Base-by-base conservation (phyloP, 2,888 invertebrate species). In the Hirudinaria manillensis region DNA sequence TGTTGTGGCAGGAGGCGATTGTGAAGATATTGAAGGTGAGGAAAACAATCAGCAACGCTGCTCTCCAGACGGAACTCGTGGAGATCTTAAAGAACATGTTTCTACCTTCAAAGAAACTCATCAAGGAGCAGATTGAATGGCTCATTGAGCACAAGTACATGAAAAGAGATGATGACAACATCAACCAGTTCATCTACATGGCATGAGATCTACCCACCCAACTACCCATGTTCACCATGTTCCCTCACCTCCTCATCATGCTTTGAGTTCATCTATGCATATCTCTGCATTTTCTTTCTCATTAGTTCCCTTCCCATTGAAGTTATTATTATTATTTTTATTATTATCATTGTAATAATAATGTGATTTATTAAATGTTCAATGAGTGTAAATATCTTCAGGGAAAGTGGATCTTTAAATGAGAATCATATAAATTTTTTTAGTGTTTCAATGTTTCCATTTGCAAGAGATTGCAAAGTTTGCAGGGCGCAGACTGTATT, bases 1-100 rank as follows among this genome's bases (percentile, higher is more conserved):
- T 45, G 45, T 45, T 38, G 10, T 10, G 45, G 16, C 81, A 98
- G 89, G 99, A 99, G 88, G 99, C 98, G 36, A 95, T 99, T 79
- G 97, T 99, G 80, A 99, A 99, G 88, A 97, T 99, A 78, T 88
- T 99, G 86, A 99, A 99, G 87, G 98, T 95, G 93, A 89, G 99
- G 78, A 98, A 98, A 85, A 89, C 91, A 78, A 92, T 97, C 78
- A 91, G 92, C 70, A 96, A 97, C 86, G 94, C 93, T 72, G 93
- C 95, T 80, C 88, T 99, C 78, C 98, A 98, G 88, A 93, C 94
- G 76, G 98, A 99, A 88, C 88, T 99, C 77, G 92, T 99, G 27
- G 98, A 99, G 87, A 96, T 99, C 84, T 87, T 99, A 81, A 97
- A 97, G 87, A 96, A 97, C 85, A 97, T 99, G 96, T 99, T 99